Conservation (phyloP, 2,113 vertebrate genomes). For the Monarcha castaneiventris region DNA sequence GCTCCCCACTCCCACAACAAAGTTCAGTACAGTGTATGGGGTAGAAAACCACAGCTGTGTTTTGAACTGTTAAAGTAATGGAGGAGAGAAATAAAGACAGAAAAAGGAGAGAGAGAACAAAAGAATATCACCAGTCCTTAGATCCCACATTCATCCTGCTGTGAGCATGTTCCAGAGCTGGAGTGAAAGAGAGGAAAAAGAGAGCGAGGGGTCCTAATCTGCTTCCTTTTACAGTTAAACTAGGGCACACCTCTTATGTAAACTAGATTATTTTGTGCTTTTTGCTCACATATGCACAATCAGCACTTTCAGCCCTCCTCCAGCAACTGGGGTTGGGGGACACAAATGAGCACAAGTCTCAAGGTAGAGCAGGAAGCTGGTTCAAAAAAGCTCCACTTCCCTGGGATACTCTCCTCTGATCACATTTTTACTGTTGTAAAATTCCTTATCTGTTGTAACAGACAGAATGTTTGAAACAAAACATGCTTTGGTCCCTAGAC, state of each 20-base stretch:
- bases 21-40: not conserved
- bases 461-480: not conserved
- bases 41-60: not conserved
- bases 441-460: too few relatives aligned
- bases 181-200: not conserved
- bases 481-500: not conserved
- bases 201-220: fast-evolving
- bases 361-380: not conserved
- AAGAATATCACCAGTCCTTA: not conserved
- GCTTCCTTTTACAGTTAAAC: not conserved
- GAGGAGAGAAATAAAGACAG: not conserved
- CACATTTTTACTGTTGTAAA: not conserved
- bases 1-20: not conserved
- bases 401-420: not conserved
- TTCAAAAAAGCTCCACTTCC: not conserved
- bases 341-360: not conserved
- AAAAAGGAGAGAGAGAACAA: not conserved
- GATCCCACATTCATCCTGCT: not conserved
- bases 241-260: not conserved
- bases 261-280: not conserved
- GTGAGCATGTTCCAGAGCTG: not conserved
- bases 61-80: not conserved
- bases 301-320: not conserved
- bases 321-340: too few relatives aligned
- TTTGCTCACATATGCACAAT: not conserved